Evolutionary conservation across 23 tunicate genomes (phyloP).

Genomic region (Trididemnum nubilum): DNA sequence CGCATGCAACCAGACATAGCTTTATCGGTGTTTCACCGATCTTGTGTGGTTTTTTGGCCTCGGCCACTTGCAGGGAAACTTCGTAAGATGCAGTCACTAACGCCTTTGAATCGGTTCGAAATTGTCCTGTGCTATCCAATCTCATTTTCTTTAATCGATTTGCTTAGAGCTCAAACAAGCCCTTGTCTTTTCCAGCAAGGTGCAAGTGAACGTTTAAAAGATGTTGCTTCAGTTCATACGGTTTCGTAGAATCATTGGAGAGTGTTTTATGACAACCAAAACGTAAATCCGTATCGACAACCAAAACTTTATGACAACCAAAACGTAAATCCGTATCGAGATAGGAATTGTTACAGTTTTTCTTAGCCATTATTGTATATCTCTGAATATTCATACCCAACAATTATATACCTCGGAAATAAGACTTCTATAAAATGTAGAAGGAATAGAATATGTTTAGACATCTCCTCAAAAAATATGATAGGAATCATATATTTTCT

Average conservation of each 20-base stretch:
- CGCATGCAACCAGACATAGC: slow-evolving; percentile 36
- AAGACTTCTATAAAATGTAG: no score
- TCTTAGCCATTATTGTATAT: background rate
- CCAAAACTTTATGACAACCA: background rate
- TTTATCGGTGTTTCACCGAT: slow-evolving; percentile 34
- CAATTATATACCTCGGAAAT: background rate
- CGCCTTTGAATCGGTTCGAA: slow-evolving; percentile 34
- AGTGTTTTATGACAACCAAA: slow-evolving; percentile 14
- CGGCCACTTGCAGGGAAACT: slow-evolving; percentile 21
- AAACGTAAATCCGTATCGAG: slow-evolving; percentile 30
- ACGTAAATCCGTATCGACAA: slow-evolving; percentile 4
- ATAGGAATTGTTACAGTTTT: background rate
- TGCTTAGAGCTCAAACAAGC: slow-evolving; percentile 59
- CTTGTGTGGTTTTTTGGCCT: slow-evolving; percentile 42
- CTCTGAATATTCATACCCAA: no score
- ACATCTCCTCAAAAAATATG: no score
- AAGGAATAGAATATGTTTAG: no score
- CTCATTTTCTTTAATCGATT: slow-evolving; percentile 44
- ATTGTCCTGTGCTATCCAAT: slow-evolving; percentile 40
- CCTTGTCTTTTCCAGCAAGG: slow-evolving; percentile 25
- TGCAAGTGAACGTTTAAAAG: slow-evolving; percentile 28
- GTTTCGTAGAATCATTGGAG: slow-evolving; percentile 23
- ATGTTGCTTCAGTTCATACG: slow-evolving; percentile 46
- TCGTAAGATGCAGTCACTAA: slow-evolving; percentile 32
- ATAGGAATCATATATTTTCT: no score